A percentile compares a stretch with the other conserved stretches of the same genome.
Conservation (phyloP, 2,888 invertebrate genomes). For the Zygogramma bicolorata region DNA sequence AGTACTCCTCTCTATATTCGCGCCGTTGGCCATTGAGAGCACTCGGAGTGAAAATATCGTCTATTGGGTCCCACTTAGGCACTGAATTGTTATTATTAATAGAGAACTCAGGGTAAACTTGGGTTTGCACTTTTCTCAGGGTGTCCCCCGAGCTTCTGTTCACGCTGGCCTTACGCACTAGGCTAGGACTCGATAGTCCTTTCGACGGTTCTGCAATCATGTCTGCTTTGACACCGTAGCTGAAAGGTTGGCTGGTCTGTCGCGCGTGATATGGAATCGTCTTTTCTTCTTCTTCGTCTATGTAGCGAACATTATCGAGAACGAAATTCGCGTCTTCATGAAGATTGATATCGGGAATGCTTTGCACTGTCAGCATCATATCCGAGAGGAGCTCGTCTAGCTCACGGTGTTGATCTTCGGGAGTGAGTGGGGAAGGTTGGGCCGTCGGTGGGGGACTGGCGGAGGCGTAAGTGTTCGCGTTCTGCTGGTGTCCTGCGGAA, state of each 20-base stretch:
- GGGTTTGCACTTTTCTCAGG: slow-evolving; percentile 64
- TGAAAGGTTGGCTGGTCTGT: slow-evolving; percentile 84
- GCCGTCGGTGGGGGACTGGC: slow-evolving; percentile 66
- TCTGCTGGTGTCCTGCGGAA: slow-evolving; percentile 65
- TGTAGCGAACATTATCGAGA: slow-evolving; percentile 49
- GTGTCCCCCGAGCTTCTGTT: slow-evolving; percentile 63
- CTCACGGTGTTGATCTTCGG: slow-evolving; percentile 74
- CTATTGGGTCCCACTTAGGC: slow-evolving; percentile 62
- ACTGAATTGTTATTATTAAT: slow-evolving; percentile 31
- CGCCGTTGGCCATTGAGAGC: slow-evolving; percentile 63
- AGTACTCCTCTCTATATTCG: slow-evolving; percentile 64
- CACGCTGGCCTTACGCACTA: slow-evolving; percentile 80
- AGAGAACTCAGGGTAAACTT: slow-evolving; percentile 59
- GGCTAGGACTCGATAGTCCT: slow-evolving; percentile 85
- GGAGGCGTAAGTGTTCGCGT: slow-evolving; percentile 67
- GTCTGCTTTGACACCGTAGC: slow-evolving; percentile 77
- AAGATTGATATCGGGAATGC: slow-evolving; percentile 75
- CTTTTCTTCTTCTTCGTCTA: slow-evolving; percentile 67
- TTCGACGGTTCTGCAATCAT: slow-evolving; percentile 60
- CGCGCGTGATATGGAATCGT: slow-evolving; percentile 93
- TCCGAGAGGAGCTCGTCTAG: slow-evolving; percentile 87
- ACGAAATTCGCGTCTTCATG: slow-evolving; percentile 32
- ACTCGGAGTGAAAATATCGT: slow-evolving; percentile 64
- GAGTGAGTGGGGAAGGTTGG: slow-evolving; percentile 66
- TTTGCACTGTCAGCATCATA: slow-evolving; percentile 90